phyloP scores from a whole-genome alignment of 2,113 vertebrate species.

The Recurvirostra avosetta region DNA sequence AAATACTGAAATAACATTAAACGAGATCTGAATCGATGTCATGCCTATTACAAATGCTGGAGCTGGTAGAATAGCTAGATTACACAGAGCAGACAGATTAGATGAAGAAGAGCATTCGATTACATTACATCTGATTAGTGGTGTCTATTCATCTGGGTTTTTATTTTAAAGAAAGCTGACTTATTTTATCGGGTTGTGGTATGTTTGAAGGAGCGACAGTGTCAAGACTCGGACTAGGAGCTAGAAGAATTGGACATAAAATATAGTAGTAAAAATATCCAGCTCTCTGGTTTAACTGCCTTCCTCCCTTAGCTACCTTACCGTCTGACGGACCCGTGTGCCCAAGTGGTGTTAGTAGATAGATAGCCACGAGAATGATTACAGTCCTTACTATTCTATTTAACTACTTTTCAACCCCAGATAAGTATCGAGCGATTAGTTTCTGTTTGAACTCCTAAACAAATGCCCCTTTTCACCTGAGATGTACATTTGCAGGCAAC shows the following conservation, averaged over 20 bases:
- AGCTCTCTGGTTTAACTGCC: not conserved
- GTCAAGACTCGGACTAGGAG: not conserved
- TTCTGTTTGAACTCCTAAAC: not conserved
- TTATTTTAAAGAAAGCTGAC: not conserved
- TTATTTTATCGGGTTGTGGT: not conserved
- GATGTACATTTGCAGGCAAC: not conserved
- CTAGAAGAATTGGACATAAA: not conserved
- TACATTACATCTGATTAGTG: constrained; percentile 37
- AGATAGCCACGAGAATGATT: not conserved
- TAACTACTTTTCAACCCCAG: not conserved
- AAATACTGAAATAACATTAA: constrained; percentile 40
- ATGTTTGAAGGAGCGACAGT: not conserved
- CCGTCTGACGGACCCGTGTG: fast-evolving
- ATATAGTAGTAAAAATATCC: not conserved
- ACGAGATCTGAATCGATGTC: constrained; percentile 28
- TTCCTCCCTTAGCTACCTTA: not conserved
- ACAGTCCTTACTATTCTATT: not conserved
- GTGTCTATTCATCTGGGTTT: not conserved
- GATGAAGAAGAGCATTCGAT: constrained; percentile 24
- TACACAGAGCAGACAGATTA: constrained; percentile 35
- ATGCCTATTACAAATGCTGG: constrained; percentile 35
- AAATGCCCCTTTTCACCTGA: constrained; percentile 7
- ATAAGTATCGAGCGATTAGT: not conserved
- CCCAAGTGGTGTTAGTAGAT: not conserved
- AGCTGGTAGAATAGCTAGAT: constrained; percentile 25